Conservation (phyloP, 92 coral and sea anemone genomes). For the Nematostella vectensis region DNA sequence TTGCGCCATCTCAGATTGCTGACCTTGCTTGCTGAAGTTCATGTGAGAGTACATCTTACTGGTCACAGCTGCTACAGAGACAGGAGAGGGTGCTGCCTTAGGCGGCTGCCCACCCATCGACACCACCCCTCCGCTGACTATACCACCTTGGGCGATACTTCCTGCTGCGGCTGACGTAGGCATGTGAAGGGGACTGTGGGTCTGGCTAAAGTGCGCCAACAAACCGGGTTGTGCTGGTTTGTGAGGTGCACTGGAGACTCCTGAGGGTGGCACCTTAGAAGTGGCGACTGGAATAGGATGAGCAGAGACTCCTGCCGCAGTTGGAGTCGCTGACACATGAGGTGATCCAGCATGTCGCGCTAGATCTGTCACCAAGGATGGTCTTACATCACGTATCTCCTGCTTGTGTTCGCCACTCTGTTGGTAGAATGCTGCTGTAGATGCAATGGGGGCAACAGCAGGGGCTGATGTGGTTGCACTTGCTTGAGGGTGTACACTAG, state of each 20-base stretch:
- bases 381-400: constrained; percentile 39
- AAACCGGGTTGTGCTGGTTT: constrained; percentile 25
- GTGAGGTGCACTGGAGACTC: constrained; percentile 14
- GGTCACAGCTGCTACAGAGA: constrained; percentile 4
- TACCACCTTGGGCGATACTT: background rate
- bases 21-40: constrained; percentile 7
- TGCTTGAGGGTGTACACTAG: constrained; percentile 23
- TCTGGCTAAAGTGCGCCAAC: constrained; percentile 34
- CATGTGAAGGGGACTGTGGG: constrained; percentile 5
- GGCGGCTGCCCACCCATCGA: constrained; percentile 6
- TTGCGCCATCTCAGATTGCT: no score
- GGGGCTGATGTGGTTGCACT: constrained; percentile 34
- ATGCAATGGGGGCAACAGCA: constrained; percentile 20
- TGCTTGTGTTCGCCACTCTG: constrained; percentile 39
- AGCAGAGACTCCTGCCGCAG: constrained; percentile 12
- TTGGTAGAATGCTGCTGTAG: constrained; percentile 38
- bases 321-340: constrained; percentile 31
- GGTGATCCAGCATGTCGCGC: constrained; percentile 37
- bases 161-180: background rate
- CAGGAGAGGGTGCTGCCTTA: background rate
- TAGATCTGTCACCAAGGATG: constrained; percentile 37
- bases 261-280: constrained; percentile 36
- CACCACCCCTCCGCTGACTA: no score
- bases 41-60: constrained; percentile 23
- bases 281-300: constrained; percentile 34